These are phyloP conservation scores for Hetaerina americana DNA, from an alignment of 1,140 invertebrate species.

Conservation along the genomic window DNA sequence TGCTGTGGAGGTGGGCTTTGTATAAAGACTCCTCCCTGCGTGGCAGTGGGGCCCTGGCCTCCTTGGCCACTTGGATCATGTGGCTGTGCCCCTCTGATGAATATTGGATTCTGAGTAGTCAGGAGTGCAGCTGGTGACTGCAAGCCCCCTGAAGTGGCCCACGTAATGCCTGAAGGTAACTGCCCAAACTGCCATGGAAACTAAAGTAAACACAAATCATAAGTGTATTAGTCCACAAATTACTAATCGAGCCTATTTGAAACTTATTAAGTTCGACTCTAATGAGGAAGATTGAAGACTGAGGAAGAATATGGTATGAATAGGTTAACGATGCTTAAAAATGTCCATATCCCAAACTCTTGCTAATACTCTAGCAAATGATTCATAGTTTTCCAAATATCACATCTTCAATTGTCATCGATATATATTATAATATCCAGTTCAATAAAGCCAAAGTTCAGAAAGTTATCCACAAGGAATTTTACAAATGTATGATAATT, in stretches of 20 bases:
- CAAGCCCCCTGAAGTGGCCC: conserved; percentile 28
- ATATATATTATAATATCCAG: too few species aligned
- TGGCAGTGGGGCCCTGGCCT: neutral
- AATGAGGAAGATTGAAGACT: too few species aligned
- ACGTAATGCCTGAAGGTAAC: conserved; percentile 54
- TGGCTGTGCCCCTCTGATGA: conserved; percentile 51
- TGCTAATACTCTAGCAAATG: too few species aligned
- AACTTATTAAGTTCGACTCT: neutral
- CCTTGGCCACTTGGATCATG: neutral
- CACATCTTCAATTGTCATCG: too few species aligned
- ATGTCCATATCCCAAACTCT: too few species aligned
- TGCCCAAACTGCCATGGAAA: conserved; percentile 46
- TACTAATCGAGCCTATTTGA: neutral
- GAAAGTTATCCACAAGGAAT: too few species aligned
- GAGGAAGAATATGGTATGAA: too few species aligned
- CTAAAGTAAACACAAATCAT: conserved; percentile 25
- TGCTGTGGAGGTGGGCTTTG: conserved; percentile 54
- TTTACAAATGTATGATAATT: too few species aligned
- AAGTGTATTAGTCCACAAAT: conserved; percentile 1
- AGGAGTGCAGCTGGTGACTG: conserved; percentile 48
- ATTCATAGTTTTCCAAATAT: too few species aligned
- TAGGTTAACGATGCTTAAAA: too few species aligned
- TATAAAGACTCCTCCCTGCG: conserved; percentile 56
- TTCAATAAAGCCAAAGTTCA: too few species aligned
- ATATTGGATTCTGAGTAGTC: conserved; percentile 61